A percentile compares a stretch with the other conserved stretches of the same genome.
Conservation (phyloP, 2,888 invertebrate genomes). For the Tachina lurida region DNA sequence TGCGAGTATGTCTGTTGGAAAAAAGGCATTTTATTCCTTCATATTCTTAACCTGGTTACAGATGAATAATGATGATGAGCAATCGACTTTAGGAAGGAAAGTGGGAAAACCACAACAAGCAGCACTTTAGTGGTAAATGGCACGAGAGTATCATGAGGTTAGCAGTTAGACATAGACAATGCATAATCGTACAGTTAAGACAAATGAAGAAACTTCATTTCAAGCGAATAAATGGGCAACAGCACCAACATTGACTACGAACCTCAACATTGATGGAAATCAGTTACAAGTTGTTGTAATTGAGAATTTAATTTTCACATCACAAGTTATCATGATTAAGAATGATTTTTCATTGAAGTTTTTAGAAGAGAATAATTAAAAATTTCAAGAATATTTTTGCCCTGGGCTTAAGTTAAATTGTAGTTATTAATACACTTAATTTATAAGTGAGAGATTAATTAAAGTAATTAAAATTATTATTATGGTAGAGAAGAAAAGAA, state of each 20-base stretch:
- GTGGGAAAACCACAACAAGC: conserved; percentile 69
- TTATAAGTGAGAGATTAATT: neutral
- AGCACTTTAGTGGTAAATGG: conserved; percentile 66
- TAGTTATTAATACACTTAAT: neutral
- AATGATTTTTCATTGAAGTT: conserved; percentile 10
- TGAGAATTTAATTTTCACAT: conserved; percentile 52
- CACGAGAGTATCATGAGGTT: conserved; percentile 61
- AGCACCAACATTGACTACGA: neutral
- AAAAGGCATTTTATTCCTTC: conserved; percentile 51
- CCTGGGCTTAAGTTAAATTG: neutral
- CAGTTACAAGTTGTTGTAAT: conserved; percentile 47
- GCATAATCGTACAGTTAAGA: conserved; percentile 34
- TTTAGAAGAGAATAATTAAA: conserved; percentile 23
- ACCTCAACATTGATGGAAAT: conserved; percentile 19
- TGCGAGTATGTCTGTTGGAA: neutral
- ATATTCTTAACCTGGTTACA: conserved; percentile 66
- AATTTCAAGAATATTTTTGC: neutral
- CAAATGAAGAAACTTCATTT: conserved; percentile 43
- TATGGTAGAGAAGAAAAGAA: neutral
- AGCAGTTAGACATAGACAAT: conserved; percentile 42
- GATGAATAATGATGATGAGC: conserved; percentile 71
- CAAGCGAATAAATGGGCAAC: conserved; percentile 20
- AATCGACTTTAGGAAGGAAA: conserved; percentile 66
- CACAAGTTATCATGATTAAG: conserved; percentile 49
- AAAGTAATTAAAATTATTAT: neutral